Evolutionary conservation across 2,113 vertebrate genomes (phyloP), one percentile per base, ranked within the genome.

Genomic region (Psammodynastes pulverulentus): DNA sequence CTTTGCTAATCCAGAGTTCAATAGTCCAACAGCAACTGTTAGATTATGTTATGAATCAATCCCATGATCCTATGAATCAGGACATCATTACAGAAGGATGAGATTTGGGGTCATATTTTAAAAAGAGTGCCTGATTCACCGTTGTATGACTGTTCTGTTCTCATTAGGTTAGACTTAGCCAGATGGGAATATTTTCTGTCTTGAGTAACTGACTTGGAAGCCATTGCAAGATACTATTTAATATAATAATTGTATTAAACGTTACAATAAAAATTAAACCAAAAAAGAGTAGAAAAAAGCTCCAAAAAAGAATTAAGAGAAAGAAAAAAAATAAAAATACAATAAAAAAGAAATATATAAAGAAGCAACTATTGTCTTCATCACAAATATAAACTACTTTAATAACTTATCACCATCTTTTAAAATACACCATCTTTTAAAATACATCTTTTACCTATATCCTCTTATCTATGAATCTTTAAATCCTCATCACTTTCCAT

Each of bases 1-100:
- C 45, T 88, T n/a, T 53, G 94, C 91, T 91, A 93, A 92, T 72
- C 51, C 58, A 1, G 87, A 95, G 3, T 79, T 92, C 87, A 94
- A 56, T 91, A 88, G 6, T 87, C 21, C 54, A 87, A 43, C 3
- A 24, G 90, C 88, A 94, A 89, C 93, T 93, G 89, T 46, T 90
- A 0, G 5, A 92, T 95, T 94, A 90, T 39, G 88, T 4, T 19
- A 0, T 34, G 86, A 92, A 87, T 88, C 54, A 90, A 43, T 43
- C 34, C 17, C 72, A 92, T 93, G 91, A 90, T n/a, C 89, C 7
- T 19, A 0, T 29, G 86, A 91, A 86, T 88, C 52, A 90, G 89
- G 5, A 0, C 4, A 45, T 51, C 52, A 52, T 24, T 94, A 92
- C 79, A 52, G 54, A 87, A 26, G 56, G 46, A 46, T 89, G 88